These are phyloP conservation scores for Clivina fossor DNA, from an alignment of 2,888 invertebrate genomes.

Conservation along the genomic window DNA sequence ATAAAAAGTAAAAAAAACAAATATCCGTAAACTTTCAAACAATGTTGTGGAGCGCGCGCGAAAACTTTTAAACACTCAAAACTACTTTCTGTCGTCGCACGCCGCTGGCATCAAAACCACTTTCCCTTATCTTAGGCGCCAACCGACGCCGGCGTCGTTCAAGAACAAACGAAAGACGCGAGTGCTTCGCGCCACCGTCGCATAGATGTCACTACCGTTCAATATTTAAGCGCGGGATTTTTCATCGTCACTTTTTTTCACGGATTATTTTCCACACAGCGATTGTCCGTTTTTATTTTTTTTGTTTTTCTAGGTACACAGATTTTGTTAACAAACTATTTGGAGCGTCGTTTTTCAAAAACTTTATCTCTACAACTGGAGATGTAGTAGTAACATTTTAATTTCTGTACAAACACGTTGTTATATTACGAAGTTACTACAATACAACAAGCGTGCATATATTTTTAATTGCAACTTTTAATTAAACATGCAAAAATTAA, in stretches of 20 bases:
- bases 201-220: constrained; percentile 46
- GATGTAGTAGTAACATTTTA: constrained; percentile 13
- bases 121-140: constrained; percentile 43
- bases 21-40: too few relatives aligned
- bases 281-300: too few relatives aligned
- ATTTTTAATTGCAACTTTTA: constrained; percentile 25
- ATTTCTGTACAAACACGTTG: constrained; percentile 9
- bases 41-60: not conserved
- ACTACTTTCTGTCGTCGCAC: not conserved
- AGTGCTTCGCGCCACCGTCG: constrained; percentile 44
- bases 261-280: not conserved
- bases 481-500: constrained; percentile 22
- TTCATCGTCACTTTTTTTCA: not conserved
- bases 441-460: constrained; percentile 10
- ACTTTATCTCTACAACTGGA: too few relatives aligned
- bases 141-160: constrained; percentile 40
- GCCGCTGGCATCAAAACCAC: constrained; percentile 20
- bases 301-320: too few relatives aligned
- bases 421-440: constrained; percentile 1
- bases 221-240: too few relatives aligned
- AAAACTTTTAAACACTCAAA: not conserved
- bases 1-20: too few relatives aligned
- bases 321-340: too few relatives aligned
- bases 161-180: constrained; percentile 22
- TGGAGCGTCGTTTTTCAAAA: constrained; percentile 20